Conservation (phyloP, 2,888 invertebrate genomes). For the Archips xylosteana region DNA sequence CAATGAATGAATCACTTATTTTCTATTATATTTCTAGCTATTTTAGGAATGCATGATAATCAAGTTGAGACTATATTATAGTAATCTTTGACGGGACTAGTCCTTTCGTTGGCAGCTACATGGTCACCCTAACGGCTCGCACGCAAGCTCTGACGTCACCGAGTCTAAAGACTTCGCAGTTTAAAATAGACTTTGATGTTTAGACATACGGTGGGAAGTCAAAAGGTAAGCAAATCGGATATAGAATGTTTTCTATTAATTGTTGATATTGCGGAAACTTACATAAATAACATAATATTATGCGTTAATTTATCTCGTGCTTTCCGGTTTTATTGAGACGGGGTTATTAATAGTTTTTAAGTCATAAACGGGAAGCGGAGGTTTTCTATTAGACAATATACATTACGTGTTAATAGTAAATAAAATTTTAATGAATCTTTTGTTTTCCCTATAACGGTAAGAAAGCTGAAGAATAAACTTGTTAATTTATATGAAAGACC, state of each 20-base stretch:
- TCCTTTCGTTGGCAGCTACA: constrained; percentile 51
- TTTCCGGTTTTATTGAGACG: constrained; percentile 21
- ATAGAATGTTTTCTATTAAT: constrained; percentile 5
- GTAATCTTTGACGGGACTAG: constrained; percentile 45
- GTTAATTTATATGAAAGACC: too few species aligned
- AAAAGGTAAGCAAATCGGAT: constrained; percentile 16
- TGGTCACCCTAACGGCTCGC: constrained; percentile 59
- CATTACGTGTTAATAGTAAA: neutral
- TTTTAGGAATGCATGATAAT: neutral
- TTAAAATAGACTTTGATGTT: constrained; percentile 44
- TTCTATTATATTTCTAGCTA: neutral
- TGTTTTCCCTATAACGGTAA: neutral
- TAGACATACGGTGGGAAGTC: neutral
- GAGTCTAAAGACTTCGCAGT: constrained; percentile 40
- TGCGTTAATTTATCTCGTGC: neutral
- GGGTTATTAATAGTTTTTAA: neutral
- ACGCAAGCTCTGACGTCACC: constrained; percentile 38
- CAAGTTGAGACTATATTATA: neutral
- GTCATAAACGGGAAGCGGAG: neutral
- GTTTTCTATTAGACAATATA: neutral
- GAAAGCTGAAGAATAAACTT: too few species aligned
- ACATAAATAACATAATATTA: constrained; percentile 8
- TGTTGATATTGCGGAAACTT: constrained; percentile 29
- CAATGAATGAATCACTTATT: neutral
- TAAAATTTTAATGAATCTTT: neutral